phyloP scores from a whole-genome alignment of 2,888 invertebrate genomes.

The Drosophila siamana region DNA sequence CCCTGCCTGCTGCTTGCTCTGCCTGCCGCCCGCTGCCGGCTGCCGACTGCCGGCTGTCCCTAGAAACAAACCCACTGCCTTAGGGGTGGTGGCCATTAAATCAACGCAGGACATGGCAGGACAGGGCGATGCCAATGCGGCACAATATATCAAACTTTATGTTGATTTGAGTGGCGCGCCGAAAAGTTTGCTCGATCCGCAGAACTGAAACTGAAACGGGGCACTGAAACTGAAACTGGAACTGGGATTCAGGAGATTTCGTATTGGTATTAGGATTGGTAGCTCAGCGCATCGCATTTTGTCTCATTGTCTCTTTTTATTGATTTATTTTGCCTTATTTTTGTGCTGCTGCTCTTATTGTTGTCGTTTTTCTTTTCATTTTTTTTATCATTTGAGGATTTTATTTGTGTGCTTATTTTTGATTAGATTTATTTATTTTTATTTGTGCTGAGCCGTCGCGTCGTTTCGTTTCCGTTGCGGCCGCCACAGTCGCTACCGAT shows the following conservation, averaged over 20 bases:
- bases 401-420: conserved; percentile 81
- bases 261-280: conserved; percentile 19
- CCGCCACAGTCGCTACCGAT: conserved; percentile 49
- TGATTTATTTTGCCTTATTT: conserved; percentile 68
- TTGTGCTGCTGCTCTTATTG: conserved; percentile 18
- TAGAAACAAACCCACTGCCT: conserved; percentile 4
- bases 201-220: conserved; percentile 41
- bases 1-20: neutral
- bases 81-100: conserved; percentile 69
- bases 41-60: neutral
- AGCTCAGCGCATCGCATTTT: conserved; percentile 42
- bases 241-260: conserved; percentile 13
- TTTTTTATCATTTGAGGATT: conserved; percentile 58
- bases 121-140: conserved; percentile 62
- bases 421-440: conserved; percentile 81
- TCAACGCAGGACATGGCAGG: conserved; percentile 74
- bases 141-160: conserved; percentile 81
- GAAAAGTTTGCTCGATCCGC: conserved; percentile 58
- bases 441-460: conserved; percentile 69
- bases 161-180: conserved; percentile 79
- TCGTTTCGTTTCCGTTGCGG: conserved; percentile 47
- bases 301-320: conserved; percentile 78
- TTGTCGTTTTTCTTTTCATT: conserved; percentile 29
- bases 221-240: conserved; percentile 30
- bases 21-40: neutral